A percentile compares a stretch with the other conserved stretches of the same genome.
Evolutionary conservation across 2,113 vertebrate genomes (phyloP).

Genomic region (Myrmophylax atrothorax): DNA sequence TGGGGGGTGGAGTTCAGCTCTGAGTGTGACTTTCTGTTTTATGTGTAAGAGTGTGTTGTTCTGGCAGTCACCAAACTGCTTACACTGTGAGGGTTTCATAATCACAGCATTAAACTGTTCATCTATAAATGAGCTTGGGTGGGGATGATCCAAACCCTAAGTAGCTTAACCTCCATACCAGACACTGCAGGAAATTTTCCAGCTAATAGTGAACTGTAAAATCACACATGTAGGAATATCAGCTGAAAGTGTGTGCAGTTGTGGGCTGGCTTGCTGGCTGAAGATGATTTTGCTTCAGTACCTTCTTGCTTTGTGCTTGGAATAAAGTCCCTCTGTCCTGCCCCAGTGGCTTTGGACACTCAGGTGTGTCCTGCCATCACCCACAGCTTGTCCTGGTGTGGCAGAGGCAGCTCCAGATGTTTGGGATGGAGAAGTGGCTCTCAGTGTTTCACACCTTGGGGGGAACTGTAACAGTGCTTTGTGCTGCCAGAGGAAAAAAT

Average conservation of each 20-base stretch:
- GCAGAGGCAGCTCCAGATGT: not conserved
- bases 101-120: conserved; percentile 40
- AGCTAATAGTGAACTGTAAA: not conserved
- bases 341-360: not conserved
- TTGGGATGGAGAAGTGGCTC: not conserved
- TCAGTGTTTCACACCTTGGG: not conserved
- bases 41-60: not conserved
- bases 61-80: conserved; percentile 40
- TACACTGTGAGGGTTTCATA: conserved; percentile 29
- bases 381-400: not conserved
- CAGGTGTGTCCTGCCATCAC: not conserved
- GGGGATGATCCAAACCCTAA: conserved; percentile 62
- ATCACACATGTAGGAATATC: not conserved
- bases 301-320: not conserved
- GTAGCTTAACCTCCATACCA: conserved; percentile 47
- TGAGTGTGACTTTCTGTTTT: not conserved
- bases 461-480: not conserved
- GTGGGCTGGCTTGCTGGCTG: not conserved
- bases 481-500: not conserved
- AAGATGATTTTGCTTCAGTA: not conserved
- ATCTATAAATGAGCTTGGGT: conserved; percentile 59
- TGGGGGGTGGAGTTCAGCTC: not conserved
- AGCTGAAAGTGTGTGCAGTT: not conserved
- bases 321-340: not conserved
- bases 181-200: not conserved